Evolutionary conservation across 53 echinoderm and acorn worm genomes (phyloP), one percentile per base, ranked within the genome.

Genomic region (Pentamera pediparva): DNA sequence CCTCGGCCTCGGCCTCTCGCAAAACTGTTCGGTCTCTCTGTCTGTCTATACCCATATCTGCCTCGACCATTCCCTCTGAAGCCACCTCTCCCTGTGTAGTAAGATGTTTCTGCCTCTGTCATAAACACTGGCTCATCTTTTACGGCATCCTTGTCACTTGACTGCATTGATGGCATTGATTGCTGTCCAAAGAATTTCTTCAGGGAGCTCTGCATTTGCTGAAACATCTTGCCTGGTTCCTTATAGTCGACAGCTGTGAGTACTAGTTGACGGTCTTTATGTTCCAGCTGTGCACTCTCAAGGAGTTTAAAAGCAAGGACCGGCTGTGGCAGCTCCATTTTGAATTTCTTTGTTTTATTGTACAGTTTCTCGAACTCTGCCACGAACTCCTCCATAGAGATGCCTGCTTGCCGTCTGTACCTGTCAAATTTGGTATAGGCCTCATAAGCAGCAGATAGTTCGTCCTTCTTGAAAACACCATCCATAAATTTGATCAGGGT

Each of bases 101-200:
- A n/a, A n/a, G n/a, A n/a, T n/a, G n/a, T n/a, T n/a, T n/a, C n/a
- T n/a, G n/a, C n/a, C n/a, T n/a, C n/a, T n/a, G n/a, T n/a, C n/a
- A n/a, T n/a, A n/a, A n/a, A n/a, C n/a, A n/a, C n/a, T n/a, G n/a
- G n/a, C n/a, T n/a, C n/a, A n/a, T n/a, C n/a, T n/a, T n/a, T n/a
- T n/a, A n/a, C n/a, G n/a, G n/a, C n/a, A n/a, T n/a, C n/a, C n/a
- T n/a, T n/a, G n/a, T n/a, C n/a, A n/a, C n/a, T n/a, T n/a, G n/a
- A n/a, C n/a, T n/a, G n/a, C n/a, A n/a, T n/a, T n/a, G n/a, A n/a
- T n/a, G 65, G 37, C 65, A 64, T 64, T 3, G 65, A 38, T 28
- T 64, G 65, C 28, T 64, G 65, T 4, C 65, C 39, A 64, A 64
- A 64, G 40, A 64, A 64, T 22, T 38, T 64, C 39, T 38, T 64